These are phyloP conservation scores for Lycophotia porphyrea DNA, from an alignment of 2,888 invertebrate genomes.

Conservation along the genomic window DNA sequence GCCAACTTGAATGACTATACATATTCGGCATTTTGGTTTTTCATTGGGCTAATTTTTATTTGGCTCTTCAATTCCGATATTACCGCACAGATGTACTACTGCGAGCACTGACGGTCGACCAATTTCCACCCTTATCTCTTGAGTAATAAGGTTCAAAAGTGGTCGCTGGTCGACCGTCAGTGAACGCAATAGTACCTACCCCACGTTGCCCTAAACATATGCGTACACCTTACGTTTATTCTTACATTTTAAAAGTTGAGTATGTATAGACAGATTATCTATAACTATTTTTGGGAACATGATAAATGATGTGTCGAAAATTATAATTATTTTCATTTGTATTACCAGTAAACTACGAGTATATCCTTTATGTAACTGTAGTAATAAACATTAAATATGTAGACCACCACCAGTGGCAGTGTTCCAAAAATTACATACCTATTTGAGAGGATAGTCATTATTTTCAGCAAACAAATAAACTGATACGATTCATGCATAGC, in stretches of 20 bases:
- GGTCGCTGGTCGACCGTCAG: background rate
- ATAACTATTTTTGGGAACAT: background rate
- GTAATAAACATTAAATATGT: conserved; percentile 55
- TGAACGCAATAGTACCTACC: background rate
- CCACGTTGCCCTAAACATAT: background rate
- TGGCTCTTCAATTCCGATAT: background rate
- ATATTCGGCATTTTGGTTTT: background rate
- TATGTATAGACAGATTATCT: background rate
- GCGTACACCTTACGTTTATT: too few species aligned
- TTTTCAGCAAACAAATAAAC: conserved; percentile 52
- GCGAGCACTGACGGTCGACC: background rate
- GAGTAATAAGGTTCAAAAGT: background rate
- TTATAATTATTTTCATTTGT: conserved; percentile 20
- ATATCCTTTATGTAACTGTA: conserved; percentile 17
- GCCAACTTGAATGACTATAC: background rate
- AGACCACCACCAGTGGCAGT: conserved; percentile 46
- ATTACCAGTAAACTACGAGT: conserved; percentile 19
- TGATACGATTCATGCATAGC: conserved; percentile 41
- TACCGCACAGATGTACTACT: background rate
- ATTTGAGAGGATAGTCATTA: conserved; percentile 53
- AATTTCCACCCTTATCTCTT: background rate
- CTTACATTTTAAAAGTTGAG: background rate
- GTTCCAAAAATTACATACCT: conserved; percentile 56
- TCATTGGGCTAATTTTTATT: background rate
- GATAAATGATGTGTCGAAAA: conserved; percentile 4